Conservation (phyloP, 2,113 vertebrate genomes). For the Ailuropoda melanoleuca region DNA sequence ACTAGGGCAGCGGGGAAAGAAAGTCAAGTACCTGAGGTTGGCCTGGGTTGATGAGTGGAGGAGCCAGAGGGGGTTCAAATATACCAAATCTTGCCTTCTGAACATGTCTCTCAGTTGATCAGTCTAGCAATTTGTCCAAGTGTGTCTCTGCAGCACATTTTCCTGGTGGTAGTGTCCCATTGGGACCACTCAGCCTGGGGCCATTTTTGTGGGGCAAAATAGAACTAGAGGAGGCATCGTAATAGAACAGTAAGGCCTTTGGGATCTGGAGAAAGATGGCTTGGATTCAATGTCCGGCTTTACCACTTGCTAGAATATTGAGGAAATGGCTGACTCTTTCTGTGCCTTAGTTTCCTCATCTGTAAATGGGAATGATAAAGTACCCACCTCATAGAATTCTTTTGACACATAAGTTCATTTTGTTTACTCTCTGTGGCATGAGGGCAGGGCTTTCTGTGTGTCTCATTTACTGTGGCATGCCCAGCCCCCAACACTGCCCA, state of each 20-base stretch:
- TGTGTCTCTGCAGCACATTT: no score
- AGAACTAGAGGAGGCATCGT: background rate
- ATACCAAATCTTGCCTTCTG: background rate
- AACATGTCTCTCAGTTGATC: no score
- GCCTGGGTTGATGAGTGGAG: background rate
- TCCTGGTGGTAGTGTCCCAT: accelerated
- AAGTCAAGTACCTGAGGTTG: background rate
- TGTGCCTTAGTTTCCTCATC: background rate
- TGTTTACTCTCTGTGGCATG: background rate
- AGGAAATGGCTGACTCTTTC: background rate
- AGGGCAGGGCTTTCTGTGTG: background rate
- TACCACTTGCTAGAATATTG: no score
- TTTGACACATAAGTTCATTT: background rate
- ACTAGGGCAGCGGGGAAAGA: background rate
- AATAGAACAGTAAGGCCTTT: background rate
- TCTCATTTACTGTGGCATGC: background rate
- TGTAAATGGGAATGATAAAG: background rate
- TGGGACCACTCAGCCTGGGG: background rate
- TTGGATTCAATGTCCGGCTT: background rate
- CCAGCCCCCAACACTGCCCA: no score
- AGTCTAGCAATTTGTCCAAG: background rate
- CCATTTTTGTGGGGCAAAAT: background rate
- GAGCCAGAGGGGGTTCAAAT: background rate
- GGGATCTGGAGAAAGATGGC: background rate
- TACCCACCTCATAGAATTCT: background rate